Base-by-base conservation (phyloP, 1,140 invertebrate species). In the Eurosta solidaginis region DNA sequence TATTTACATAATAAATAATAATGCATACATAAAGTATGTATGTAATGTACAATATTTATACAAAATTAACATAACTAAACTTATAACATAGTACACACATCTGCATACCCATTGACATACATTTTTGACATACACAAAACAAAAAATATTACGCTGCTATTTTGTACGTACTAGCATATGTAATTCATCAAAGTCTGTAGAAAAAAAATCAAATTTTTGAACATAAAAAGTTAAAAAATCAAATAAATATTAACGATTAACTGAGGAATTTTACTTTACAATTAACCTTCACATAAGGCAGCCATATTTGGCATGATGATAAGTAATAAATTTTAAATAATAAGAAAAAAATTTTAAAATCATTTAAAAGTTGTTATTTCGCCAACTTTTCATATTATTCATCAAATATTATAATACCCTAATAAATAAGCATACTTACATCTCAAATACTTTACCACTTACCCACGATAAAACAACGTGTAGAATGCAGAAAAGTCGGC, bases 281-380 rank as follows among this genome's bases (percentile, higher is more conserved):
- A 36, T 7, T 20, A 68, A 68, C 33, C 22, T 42, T 22, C 59
- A 20, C 59, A 42, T 3, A 68, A 29, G n/a, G n/a, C 36, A 27
- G 59, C 59, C 59, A 22, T 68, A n/a, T 68, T 68, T 68, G 59
- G 59, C 59, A 68, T 68, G 33, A 68, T 68, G 40, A 68, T 68
- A 68, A 68, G 20, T 68, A 68, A 29, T 68, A 20, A 63, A 40
- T 12, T 40, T n/a, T n/a, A n/a, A 52, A 22, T 4, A 52, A 40
- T 33, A 63, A 14, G 12, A n/a, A 63, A 40, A 36, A 63, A 6
- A n/a, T 36, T n/a, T n/a, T n/a, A 12, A 29, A 4, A 22, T 10
- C 27, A 36, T n/a, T n/a, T 0, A 10, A 12, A 59, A 12, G 22
- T 14, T 40, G 33, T 40, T n/a, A 68, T 68, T 68, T 14, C n/a